Evolutionary conservation across 2,797 vertebrate genomes (phyloP).

Genomic region (Mormyrus proboscirostris): DNA sequence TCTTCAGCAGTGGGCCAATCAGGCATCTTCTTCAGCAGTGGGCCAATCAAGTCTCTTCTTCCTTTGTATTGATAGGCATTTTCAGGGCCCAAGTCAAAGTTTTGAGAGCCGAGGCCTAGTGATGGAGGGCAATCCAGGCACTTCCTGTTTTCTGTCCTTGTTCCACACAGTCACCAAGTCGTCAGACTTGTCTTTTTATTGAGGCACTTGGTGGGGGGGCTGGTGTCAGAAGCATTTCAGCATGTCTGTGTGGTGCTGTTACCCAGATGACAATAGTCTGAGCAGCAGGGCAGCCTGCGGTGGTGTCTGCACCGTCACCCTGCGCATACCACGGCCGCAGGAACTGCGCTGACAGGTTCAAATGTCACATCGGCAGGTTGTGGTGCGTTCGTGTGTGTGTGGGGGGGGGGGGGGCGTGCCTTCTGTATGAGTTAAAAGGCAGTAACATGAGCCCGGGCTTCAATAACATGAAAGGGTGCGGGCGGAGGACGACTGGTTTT

Average conservation of each 20-base stretch:
- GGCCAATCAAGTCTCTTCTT: neutral
- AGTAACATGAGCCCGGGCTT: constrained; percentile 35
- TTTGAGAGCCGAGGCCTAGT: neutral
- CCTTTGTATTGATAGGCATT: neutral
- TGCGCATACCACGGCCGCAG: constrained; percentile 48
- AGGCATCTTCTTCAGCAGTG: too few relatives aligned
- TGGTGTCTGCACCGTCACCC: constrained; percentile 45
- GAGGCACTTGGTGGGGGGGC: neutral
- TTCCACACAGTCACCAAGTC: neutral
- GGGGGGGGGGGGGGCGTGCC: constrained; percentile 30
- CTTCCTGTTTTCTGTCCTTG: neutral
- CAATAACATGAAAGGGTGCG: constrained; percentile 10
- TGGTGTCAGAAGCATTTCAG: neutral
- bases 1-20: neutral
- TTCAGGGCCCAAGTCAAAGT: neutral
- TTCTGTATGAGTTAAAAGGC: constrained; percentile 43
- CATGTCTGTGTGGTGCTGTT: neutral
- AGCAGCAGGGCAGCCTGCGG: neutral
- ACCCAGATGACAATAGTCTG: neutral
- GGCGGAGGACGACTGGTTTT: neutral
- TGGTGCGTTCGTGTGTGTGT: neutral
- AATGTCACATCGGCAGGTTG: constrained; percentile 50
- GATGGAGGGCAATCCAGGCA: neutral
- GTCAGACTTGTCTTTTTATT: neutral
- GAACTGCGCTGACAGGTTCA: constrained; percentile 57